Base-by-base conservation (phyloP, 37 sponge, comb jelly and placozoan genomes). In the Amphimedon queenslandica region DNA sequence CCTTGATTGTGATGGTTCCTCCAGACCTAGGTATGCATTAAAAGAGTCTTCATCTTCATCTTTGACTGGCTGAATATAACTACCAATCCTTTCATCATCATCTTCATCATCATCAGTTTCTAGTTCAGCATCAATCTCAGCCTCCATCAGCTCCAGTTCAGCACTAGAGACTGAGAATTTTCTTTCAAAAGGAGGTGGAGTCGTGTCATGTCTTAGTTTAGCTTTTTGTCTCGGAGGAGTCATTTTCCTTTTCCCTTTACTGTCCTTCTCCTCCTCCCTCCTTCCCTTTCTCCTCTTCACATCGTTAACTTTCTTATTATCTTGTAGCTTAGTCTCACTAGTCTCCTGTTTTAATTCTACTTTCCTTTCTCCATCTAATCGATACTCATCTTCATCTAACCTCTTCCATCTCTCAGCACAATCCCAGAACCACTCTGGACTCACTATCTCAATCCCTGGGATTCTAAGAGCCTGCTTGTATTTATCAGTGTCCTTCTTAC, bases 351-450 rank as follows among this genome's bases (percentile, higher is more conserved):
- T 53, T 53, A 20, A 10, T 4, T 29, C 4, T 60, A 32, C n/a
- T n/a, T n/a, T n/a, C n/a, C n/a, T 60, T 60, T 60, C 63, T 34
- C 68, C 38, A n/a, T 11, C 61, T n/a, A 25, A 13, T 60, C 27
- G 5, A 42, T 73, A 89, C 42, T n/a, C 35, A 31, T 25, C 67
- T 67, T 96, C 97, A 16, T 87, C 80, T 3, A 83, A 76, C 73
- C 61, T 64, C 41, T 90, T 66, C 99, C 99, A 99, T 40, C 61
- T 79, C 70, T 93, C 92, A 37, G 94, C 92, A 74, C 94, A 99
- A 18, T 55, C 51, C 96, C 96, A 99, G 73, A 99, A 51, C 99
- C 99, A 99, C 43, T 71, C 65, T 27, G 84, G 76, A 23, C 61
- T 85, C 33, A 99, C 96, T 33, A 99, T 69, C 31, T 85, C 76